Percentiles rank a stretch among this genome's conserved stretches.
These are phyloP conservation scores for Accipiter virgatus DNA, from an alignment of 2,113 vertebrate species.

Conservation along the genomic window DNA sequence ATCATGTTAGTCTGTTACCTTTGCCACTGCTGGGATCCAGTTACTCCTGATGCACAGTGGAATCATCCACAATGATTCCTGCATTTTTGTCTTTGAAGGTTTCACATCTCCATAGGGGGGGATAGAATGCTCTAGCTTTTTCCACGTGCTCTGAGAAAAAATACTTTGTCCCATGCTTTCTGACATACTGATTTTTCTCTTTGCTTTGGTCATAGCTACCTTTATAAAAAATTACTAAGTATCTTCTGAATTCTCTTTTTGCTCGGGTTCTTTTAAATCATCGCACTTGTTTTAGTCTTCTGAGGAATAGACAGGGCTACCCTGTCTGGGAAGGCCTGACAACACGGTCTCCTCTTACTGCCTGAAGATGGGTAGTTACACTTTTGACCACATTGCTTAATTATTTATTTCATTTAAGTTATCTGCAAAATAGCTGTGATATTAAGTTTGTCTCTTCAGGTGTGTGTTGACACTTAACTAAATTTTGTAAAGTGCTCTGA, in stretches of 20 bases:
- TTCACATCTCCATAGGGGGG: accelerated
- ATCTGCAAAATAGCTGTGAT: not conserved
- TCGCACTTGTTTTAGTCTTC: not conserved
- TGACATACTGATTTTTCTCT: not conserved
- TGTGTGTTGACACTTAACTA: not conserved
- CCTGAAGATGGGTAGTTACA: not conserved
- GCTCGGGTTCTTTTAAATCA: not conserved
- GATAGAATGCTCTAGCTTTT: not conserved
- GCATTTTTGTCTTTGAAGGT: not conserved
- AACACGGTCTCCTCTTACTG: not conserved
- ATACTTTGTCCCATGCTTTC: not conserved
- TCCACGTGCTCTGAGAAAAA: not conserved
- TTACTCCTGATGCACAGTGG: not conserved
- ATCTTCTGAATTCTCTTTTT: not conserved
- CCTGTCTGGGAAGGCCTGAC: not conserved
- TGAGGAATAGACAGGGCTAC: not conserved
- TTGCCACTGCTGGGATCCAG: not conserved
- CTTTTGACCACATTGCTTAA: not conserved
- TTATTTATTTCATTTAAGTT: not conserved
- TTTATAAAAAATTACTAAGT: not conserved
- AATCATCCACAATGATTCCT: not conserved
- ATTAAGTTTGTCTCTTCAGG: not conserved
- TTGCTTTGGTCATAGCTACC: not conserved
- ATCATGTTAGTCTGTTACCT: not conserved
- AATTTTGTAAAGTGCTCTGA: not conserved